Base-by-base conservation (phyloP, 2,888 invertebrate genomes). In the Petrolisthes cinctipes region DNA sequence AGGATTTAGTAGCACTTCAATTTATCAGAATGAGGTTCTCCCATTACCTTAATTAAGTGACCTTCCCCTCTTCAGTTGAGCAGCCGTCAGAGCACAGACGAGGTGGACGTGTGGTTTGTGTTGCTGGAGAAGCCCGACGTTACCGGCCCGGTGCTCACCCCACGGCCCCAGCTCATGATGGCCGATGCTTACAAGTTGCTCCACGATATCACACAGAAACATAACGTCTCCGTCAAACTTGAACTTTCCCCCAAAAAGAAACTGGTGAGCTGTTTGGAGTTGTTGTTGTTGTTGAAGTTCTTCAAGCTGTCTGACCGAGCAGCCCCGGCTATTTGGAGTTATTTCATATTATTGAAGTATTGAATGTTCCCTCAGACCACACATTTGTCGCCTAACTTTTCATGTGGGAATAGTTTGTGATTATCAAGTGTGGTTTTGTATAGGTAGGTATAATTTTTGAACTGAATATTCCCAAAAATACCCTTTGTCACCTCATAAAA, bases 81-180 rank as follows among this genome's bases (percentile, higher is more conserved):
- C 37, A 91, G 92, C 79, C 91, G 91, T 86, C 91, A 85, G 75
- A 76, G 61, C 68, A 88, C 89, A 17, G 87, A 83, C 0, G 90
- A 90, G 87, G 91, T 92, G 66, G 92, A 92, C 61, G 92, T 92
- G 81, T 92, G 92, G 92, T 92, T 92, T 89, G 92, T 92, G 82
- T 90, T 92, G n/a, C 91, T 92, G 83, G 92, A 92, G 91, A 91
- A 92, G 83, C 92, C 92, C 5, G 92, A 92, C 37, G 85, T 90
- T 20, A 82, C 85, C 11, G 90, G 89, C 5, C 84, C 86, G 17
- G 89, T 90, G 14, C 68, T 88, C 68, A 89, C 89, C 53, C 89
- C 89, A 23, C 82, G 90, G 3, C 89, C 90, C 6, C 90, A 90
- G 73, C 88, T 90, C 20, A 82, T 89, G 82, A 90, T 90, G 90